A percentile compares a stretch with the other conserved stretches of the same genome.
phyloP scores from a whole-genome alignment of 1,140 invertebrate species.

The Diuraphis noxia region DNA sequence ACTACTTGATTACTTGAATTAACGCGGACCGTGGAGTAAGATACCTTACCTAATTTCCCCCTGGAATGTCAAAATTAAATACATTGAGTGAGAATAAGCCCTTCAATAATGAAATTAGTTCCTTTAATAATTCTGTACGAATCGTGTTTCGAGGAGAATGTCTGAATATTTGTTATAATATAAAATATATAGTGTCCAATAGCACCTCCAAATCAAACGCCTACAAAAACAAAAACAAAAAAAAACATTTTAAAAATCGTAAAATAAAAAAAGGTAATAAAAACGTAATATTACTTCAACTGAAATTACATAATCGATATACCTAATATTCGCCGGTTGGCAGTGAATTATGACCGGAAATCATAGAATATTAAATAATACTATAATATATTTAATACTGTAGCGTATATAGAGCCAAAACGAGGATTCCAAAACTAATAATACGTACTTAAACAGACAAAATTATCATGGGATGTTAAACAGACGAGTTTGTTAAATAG shows the following conservation, averaged over 20 bases:
- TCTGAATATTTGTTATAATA: background rate
- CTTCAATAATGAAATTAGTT: background rate
- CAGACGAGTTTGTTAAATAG: too few species aligned
- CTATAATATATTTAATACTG: background rate
- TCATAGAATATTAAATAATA: background rate
- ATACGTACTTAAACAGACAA: too few species aligned
- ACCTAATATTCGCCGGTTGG: too few species aligned
- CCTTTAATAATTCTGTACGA: background rate
- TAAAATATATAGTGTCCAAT: background rate
- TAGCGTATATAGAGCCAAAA: too few species aligned
- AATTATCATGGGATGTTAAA: too few species aligned
- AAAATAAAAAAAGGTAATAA: background rate
- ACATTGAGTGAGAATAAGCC: background rate
- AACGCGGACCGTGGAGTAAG: background rate
- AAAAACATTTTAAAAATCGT: too few species aligned
- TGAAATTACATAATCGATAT: background rate
- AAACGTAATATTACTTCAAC: background rate
- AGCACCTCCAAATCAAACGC: background rate
- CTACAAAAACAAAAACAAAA: background rate
- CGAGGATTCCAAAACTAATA: too few species aligned
- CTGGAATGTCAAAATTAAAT: background rate
- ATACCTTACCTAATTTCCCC: background rate
- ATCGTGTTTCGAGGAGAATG: background rate
- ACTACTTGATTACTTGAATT: background rate
- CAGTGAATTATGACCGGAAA: background rate